phyloP scores from a whole-genome alignment of 1,140 invertebrate species.

The Ylistrum balloti region DNA sequence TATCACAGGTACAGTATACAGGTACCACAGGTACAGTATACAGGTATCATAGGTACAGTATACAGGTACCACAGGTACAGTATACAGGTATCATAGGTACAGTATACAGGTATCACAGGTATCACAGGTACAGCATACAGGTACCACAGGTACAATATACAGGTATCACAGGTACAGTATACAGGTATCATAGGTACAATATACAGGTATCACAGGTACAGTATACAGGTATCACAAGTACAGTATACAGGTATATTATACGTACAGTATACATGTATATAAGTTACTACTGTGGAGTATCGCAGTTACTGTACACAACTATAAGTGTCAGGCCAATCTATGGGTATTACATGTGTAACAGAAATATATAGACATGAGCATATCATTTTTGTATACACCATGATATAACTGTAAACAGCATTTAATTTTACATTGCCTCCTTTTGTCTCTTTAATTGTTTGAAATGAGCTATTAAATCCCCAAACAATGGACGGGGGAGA shows the following conservation, averaged over 20 bases:
- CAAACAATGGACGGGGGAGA: slow-evolving; percentile 44
- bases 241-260: background rate
- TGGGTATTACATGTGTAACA: background rate
- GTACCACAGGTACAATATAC: background rate
- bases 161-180: slow-evolving; percentile 2
- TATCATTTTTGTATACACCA: background rate
- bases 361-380: background rate
- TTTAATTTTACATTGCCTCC: background rate
- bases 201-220: background rate
- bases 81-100: background rate
- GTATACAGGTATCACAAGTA: background rate
- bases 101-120: slow-evolving; percentile 10
- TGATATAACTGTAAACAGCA: background rate
- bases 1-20: slow-evolving; percentile 1
- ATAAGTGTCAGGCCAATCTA: background rate
- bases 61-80: background rate
- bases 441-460: background rate
- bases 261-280: background rate
- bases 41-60: background rate
- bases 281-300: too few relatives aligned
- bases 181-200: background rate
- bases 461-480: background rate
- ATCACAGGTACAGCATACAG: background rate
- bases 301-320: background rate
- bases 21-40: background rate